These are phyloP conservation scores for Aselliscus stoliczkanus DNA, from an alignment of 2,797 vertebrate genomes.

Conservation along the genomic window DNA sequence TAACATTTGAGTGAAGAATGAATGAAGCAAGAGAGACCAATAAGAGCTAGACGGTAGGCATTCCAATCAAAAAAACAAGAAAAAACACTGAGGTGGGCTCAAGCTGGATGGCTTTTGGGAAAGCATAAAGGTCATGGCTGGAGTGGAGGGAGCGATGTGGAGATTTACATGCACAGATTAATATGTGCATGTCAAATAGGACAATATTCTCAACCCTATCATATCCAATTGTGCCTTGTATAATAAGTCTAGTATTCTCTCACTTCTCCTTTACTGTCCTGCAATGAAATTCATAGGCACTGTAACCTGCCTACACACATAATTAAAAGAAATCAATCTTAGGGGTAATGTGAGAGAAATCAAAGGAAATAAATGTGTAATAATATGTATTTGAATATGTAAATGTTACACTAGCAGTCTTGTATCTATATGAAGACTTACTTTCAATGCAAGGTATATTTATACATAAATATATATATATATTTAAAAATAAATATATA, in stretches of 20 bases:
- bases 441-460: neutral
- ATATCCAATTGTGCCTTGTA: neutral
- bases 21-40: neutral
- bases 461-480: neutral
- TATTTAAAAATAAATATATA: no score
- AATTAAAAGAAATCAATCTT: neutral
- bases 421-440: neutral
- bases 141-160: neutral
- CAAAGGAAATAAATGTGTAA: neutral
- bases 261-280: neutral
- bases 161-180: neutral
- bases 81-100: neutral
- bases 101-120: neutral
- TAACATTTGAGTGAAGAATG: neutral
- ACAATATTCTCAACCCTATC: neutral
- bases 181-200: rapidly evolving
- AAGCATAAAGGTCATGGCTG: no score
- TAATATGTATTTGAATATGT: neutral
- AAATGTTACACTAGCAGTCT: neutral
- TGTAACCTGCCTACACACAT: neutral
- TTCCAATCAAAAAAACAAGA: neutral
- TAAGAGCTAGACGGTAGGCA: neutral
- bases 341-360: neutral
- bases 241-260: neutral
- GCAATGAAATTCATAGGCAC: neutral